Percentiles rank a stretch among this genome's conserved stretches.
These are phyloP conservation scores for Argentina silus DNA, from an alignment of 2,797 vertebrate genomes.

Conservation along the genomic window DNA sequence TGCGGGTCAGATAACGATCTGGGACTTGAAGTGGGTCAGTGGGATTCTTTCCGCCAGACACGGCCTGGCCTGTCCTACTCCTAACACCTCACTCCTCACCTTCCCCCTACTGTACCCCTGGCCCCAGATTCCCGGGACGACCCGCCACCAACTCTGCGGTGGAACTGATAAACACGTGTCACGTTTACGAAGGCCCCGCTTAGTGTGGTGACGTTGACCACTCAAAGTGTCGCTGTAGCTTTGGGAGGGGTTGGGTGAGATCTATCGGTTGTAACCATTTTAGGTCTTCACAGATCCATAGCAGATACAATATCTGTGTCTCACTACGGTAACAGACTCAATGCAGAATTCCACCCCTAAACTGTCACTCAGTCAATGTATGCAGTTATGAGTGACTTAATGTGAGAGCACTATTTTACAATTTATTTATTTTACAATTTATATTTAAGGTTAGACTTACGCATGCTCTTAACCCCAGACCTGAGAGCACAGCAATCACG, in stretches of 20 bases:
- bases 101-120: conserved; percentile 1
- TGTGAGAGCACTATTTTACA: too few relatives aligned
- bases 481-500: too few relatives aligned
- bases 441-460: too few relatives aligned
- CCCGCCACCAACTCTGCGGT: neutral
- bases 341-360: neutral
- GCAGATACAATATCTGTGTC: neutral
- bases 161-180: neutral
- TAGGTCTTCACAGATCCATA: neutral
- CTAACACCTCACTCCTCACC: conserved; percentile 44
- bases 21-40: conserved; percentile 47
- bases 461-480: too few relatives aligned
- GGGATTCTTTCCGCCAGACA: conserved; percentile 57
- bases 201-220: neutral
- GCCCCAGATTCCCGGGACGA: neutral
- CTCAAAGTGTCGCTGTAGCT: neutral
- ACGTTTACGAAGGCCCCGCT: neutral
- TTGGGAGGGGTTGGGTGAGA: neutral
- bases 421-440: too few relatives aligned
- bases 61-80: conserved; percentile 40
- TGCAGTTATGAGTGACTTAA: neutral
- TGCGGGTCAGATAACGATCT: conserved; percentile 65
- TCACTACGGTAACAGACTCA: conserved; percentile 22
- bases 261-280: neutral
- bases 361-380: neutral